Conservation (phyloP, 2,888 invertebrate species). For the Caenorhabditis becei region DNA sequence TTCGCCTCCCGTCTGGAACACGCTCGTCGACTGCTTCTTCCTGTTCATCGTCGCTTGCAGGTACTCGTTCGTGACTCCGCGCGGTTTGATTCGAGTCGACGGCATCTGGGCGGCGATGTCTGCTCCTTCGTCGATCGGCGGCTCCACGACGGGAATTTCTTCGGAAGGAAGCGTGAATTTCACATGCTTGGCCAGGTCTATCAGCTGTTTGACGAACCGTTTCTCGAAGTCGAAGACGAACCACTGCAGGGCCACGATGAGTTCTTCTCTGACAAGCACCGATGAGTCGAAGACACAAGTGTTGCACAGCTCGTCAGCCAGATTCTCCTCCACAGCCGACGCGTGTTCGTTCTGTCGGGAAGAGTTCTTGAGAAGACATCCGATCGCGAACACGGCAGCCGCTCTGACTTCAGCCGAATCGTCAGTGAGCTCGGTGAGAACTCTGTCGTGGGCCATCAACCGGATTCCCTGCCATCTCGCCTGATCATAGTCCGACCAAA, state of each 20-base stretch:
- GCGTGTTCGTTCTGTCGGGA: constrained; percentile 81
- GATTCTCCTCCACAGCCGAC: constrained; percentile 86
- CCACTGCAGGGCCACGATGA: constrained; percentile 85
- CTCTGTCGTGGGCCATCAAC: constrained; percentile 95
- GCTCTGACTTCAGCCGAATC: constrained; percentile 93
- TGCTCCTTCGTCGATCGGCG: constrained; percentile 30
- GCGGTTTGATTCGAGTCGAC: constrained; percentile 1
- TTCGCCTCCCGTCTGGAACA: constrained; percentile 39
- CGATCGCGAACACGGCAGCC: constrained; percentile 94
- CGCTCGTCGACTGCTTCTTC: constrained; percentile 58
- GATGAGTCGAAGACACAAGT: constrained; percentile 89
- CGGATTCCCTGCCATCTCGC: constrained; percentile 92
- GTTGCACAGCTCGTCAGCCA: constrained; percentile 91
- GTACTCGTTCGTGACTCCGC: constrained; percentile 29
- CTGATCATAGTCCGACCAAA: constrained; percentile 92
- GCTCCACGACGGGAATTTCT: neutral
- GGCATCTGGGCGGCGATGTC: constrained; percentile 49
- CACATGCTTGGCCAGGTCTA: constrained; percentile 60
- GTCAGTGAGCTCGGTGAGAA: constrained; percentile 84
- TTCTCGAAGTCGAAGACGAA: constrained; percentile 88
- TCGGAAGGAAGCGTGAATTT: constrained; percentile 28
- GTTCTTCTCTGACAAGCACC: constrained; percentile 89
- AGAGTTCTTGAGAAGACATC: constrained; percentile 83
- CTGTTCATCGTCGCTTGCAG: constrained; percentile 29
- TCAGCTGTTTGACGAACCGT: constrained; percentile 86